phyloP scores from a whole-genome alignment of 1,140 invertebrate species.

The Lordiphosa collinella region DNA sequence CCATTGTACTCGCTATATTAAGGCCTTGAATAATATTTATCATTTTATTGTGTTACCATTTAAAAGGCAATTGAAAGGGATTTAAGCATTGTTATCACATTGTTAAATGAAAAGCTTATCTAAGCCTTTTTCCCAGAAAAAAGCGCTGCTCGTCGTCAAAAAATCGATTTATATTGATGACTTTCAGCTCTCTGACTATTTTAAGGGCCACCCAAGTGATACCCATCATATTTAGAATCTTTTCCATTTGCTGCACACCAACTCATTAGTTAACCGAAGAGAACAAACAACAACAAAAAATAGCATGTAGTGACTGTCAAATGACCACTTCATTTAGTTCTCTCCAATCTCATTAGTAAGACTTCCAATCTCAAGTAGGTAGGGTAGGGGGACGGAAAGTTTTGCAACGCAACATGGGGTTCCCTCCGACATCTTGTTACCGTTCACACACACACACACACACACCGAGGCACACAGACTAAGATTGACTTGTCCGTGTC shows the following conservation, averaged over 20 bases:
- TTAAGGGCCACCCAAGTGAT: too few species aligned
- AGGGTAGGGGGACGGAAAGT: background rate
- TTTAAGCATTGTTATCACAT: too few species aligned
- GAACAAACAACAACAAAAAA: background rate
- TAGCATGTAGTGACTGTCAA: conserved; percentile 2
- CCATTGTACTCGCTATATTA: too few species aligned
- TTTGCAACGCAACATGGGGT: background rate
- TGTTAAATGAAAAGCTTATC: too few species aligned
- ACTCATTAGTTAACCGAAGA: conserved; percentile 2
- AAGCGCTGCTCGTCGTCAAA: too few species aligned
- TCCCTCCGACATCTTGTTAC: conserved; percentile 43
- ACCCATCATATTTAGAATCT: too few species aligned
- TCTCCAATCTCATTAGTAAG: conserved; percentile 5
- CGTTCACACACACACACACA: conserved; percentile 48
- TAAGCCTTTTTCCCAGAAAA: too few species aligned
- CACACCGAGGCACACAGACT: conserved; percentile 7
- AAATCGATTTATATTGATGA: too few species aligned
- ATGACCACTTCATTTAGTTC: conserved; percentile 1
- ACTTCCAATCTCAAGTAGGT: conserved; percentile 4
- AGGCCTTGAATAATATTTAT: too few species aligned
- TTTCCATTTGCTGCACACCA: background rate
- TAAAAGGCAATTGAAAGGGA: too few species aligned
- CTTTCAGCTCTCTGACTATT: too few species aligned
- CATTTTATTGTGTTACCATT: too few species aligned
- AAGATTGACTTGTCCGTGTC: conserved; percentile 50